Evolutionary conservation across 2,113 vertebrate species (phyloP).

Genomic region (Prionailurus viverrinus): DNA sequence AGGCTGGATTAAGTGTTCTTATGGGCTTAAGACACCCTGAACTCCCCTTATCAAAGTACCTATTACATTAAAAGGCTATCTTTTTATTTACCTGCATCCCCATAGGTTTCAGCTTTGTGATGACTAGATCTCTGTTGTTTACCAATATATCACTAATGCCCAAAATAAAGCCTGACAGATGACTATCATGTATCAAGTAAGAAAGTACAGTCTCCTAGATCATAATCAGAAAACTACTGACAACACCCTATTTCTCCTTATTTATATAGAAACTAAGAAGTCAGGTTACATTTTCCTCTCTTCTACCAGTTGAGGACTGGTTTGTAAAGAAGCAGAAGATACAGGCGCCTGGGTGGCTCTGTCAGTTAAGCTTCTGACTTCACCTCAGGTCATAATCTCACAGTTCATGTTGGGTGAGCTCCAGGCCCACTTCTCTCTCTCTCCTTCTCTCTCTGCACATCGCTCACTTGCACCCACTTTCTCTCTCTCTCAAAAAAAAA

Average conservation of each 20-base stretch:
- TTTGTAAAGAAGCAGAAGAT: not conserved
- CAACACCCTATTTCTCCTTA: not conserved
- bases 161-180: not conserved
- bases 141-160: not conserved
- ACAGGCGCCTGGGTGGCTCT: too few species aligned
- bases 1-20: not conserved
- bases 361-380: too few species aligned
- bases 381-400: too few species aligned
- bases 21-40: not conserved
- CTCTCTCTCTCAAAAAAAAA: too few species aligned
- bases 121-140: not conserved
- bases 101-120: not conserved
- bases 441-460: too few species aligned
- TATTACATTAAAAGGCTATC: not conserved
- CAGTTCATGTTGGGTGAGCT: too few species aligned
- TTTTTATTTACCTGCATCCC: not conserved
- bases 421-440: too few species aligned
- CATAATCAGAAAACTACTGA: conserved; percentile 34
- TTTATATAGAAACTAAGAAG: not conserved
- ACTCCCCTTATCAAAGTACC: not conserved
- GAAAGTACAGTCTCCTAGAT: not conserved
- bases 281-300: not conserved
- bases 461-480: too few species aligned
- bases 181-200: not conserved
- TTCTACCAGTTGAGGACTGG: not conserved